phyloP scores from a whole-genome alignment of 53 echinoderm and acorn worm genomes.

The Luidia sarsii region DNA sequence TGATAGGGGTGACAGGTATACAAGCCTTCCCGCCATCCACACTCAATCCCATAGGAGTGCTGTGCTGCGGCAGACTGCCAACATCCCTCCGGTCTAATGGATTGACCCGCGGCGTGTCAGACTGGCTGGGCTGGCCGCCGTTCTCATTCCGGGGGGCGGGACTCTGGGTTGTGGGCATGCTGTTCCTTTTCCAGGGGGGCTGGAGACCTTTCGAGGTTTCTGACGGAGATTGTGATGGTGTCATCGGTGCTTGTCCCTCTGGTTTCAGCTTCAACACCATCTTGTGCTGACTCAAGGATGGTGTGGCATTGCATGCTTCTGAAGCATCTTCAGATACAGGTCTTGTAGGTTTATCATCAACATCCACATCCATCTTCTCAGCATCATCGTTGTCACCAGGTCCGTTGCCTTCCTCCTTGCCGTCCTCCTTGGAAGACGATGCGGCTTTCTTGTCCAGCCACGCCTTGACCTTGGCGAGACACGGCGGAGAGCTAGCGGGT shows the following conservation, averaged over 20 bases:
- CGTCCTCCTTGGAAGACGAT: neutral
- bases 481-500: constrained; percentile 76
- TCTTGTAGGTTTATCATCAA: too few species aligned
- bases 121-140: neutral
- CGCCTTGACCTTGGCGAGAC: constrained; percentile 38
- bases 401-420: neutral
- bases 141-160: neutral
- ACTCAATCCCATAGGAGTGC: constrained; percentile 59
- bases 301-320: too few species aligned
- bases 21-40: neutral
- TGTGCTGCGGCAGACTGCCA: constrained; percentile 61
- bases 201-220: neutral
- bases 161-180: too few species aligned
- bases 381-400: neutral
- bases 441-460: constrained; percentile 61
- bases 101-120: neutral
- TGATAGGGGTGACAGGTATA: constrained; percentile 67
- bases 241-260: too few species aligned
- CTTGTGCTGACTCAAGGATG: too few species aligned
- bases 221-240: neutral
- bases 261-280: too few species aligned
- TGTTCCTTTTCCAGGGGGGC: constrained; percentile 4
- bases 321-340: too few species aligned
- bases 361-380: neutral
- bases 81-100: neutral